Evolutionary conservation across 2,888 invertebrate species (phyloP).

Genomic region (Odontocerum albicorne): DNA sequence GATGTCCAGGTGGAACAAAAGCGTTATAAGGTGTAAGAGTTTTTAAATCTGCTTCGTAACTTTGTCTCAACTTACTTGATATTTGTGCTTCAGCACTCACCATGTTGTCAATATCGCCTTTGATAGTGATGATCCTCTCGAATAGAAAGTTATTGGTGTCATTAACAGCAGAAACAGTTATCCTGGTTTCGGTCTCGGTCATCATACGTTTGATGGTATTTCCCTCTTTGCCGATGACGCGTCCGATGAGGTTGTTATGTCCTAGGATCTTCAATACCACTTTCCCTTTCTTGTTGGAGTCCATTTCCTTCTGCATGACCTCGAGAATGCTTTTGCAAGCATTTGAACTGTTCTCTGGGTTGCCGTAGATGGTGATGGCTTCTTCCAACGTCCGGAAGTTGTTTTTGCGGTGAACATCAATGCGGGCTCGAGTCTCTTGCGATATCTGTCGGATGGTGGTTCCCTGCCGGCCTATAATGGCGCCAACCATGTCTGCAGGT

Average conservation of each 20-base stretch:
- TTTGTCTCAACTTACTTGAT: slow-evolving; percentile 91
- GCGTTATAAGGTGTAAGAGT: slow-evolving; percentile 38
- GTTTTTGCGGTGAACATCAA: slow-evolving; percentile 94
- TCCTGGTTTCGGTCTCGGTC: slow-evolving; percentile 96
- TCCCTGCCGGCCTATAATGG: slow-evolving; percentile 96
- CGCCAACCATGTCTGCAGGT: slow-evolving; percentile 96
- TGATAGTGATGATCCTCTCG: slow-evolving; percentile 95
- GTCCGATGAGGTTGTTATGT: slow-evolving; percentile 95
- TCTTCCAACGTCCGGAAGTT: slow-evolving; percentile 84
- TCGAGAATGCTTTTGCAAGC: slow-evolving; percentile 97
- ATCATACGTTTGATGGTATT: slow-evolving; percentile 97
- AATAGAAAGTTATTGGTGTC: slow-evolving; percentile 93
- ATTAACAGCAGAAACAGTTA: slow-evolving; percentile 93
- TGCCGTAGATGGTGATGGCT: slow-evolving; percentile 95
- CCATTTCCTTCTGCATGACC: slow-evolving; percentile 96
- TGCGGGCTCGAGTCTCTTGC: slow-evolving; percentile 85
- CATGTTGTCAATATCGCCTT: slow-evolving; percentile 91
- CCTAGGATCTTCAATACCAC: slow-evolving; percentile 91
- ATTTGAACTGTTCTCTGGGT: slow-evolving; percentile 95
- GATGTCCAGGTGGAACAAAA: not conserved
- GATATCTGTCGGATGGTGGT: slow-evolving; percentile 96
- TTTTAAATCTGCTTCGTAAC: slow-evolving; percentile 89
- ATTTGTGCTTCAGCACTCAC: slow-evolving; percentile 90
- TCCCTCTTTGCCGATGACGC: slow-evolving; percentile 96
- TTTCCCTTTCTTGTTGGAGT: slow-evolving; percentile 87